Evolutionary conservation across 2,888 invertebrate genomes (phyloP).

Genomic region (Elmis aenea): DNA sequence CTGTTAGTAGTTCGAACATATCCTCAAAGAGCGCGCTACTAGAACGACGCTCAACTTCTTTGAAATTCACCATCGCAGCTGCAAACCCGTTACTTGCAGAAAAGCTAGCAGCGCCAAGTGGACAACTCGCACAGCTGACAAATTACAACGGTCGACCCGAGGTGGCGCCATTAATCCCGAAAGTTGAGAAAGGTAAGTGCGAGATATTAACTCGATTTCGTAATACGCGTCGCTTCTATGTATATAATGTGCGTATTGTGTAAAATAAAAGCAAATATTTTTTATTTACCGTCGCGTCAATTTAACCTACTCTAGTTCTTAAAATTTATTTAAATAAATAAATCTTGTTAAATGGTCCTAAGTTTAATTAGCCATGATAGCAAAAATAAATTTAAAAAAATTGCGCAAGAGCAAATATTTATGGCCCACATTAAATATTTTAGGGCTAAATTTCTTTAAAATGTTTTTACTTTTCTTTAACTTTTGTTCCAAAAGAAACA

Average conservation of each 20-base stretch:
- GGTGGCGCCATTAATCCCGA: constrained; percentile 44
- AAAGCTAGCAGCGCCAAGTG: constrained; percentile 58
- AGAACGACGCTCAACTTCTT: constrained; percentile 37
- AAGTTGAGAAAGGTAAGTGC: constrained; percentile 47
- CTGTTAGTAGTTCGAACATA: constrained; percentile 25
- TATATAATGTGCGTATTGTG: no score
- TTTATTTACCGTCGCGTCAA: no score
- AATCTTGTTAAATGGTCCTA: no score
- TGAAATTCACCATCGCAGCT: constrained; percentile 72
- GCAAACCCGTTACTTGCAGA: constrained; percentile 84
- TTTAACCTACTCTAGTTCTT: no score
- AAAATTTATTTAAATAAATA: no score
- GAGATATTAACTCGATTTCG: background rate
- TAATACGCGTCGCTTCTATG: background rate
- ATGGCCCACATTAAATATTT: background rate
- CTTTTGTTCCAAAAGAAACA: no score
- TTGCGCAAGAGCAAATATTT: no score
- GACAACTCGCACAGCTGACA: constrained; percentile 31
- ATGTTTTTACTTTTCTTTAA: no score
- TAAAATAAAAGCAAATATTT: no score
- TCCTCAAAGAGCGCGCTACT: constrained; percentile 38
- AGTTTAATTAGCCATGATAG: no score
- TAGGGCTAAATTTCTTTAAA: background rate
- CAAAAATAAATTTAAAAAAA: no score
- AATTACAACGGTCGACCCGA: constrained; percentile 29